Percentiles rank a stretch among this genome's conserved stretches.
Conservation (phyloP, 1,140 invertebrate species). For the Temnothorax curvispinosus region DNA sequence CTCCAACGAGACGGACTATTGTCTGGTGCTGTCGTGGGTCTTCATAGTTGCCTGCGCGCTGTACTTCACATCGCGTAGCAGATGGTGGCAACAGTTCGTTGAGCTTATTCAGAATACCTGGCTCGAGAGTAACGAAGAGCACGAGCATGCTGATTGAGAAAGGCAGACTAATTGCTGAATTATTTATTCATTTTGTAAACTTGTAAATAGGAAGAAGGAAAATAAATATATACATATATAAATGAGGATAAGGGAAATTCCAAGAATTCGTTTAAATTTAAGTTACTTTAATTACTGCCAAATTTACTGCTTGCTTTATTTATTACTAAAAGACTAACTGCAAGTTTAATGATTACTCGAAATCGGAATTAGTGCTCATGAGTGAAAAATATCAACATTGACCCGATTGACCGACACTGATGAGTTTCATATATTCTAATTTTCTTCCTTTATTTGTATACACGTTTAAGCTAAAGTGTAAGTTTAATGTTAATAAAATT, state of each 20-base stretch:
- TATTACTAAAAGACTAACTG: not conserved
- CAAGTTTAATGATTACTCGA: not conserved
- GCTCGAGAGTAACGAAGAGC: conserved; percentile 96
- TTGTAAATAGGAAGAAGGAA: conserved; percentile 28
- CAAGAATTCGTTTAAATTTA: not conserved
- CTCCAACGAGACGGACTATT: conserved; percentile 92
- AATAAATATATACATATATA: conserved; percentile 11
- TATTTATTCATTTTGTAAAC: conserved; percentile 56
- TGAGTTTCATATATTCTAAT: too few relatives aligned
- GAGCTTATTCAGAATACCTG: conserved; percentile 95
- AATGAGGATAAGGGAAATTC: not conserved
- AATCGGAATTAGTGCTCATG: not conserved
- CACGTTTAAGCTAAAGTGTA: too few relatives aligned
- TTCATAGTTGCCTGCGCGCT: conserved; percentile 93
- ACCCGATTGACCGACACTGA: too few relatives aligned
- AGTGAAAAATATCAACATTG: not conserved
- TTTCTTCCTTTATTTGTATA: too few relatives aligned
- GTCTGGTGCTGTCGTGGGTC: conserved; percentile 93
- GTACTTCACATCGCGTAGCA: conserved; percentile 92
- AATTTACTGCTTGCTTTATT: too few relatives aligned
- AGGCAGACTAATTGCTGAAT: not conserved
- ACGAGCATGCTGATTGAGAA: conserved; percentile 88
- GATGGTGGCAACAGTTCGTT: conserved; percentile 92
- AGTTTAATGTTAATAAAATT: too few relatives aligned
- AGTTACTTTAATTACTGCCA: not conserved